Base-by-base conservation (phyloP, 92 coral and sea anemone genomes). In the Umimayanthus chanpuru region DNA sequence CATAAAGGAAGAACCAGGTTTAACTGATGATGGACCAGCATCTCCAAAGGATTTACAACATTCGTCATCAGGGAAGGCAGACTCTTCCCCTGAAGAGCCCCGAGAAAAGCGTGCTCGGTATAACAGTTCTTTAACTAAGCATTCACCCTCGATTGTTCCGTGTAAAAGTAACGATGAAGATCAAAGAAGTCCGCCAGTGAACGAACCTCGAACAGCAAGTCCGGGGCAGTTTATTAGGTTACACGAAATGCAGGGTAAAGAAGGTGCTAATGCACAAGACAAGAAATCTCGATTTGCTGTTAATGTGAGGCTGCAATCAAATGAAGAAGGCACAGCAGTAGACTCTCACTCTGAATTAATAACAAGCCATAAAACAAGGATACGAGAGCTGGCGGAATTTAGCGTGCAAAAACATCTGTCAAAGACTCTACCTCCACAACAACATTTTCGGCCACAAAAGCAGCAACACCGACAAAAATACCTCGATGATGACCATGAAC, bases 361-460 rank as follows among this genome's bases (percentile, higher is more conserved):
- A 71, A 36, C 66, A 28, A 83, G 50, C 25, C 78, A 50, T 26
- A 68, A 83, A 70, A 53, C 78, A 83, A 83, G 55, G 66, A 28
- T 83, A 18, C 58, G 40, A 39, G 67, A 71, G 32, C n/a, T 83
- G 12, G 78, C 87, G 4, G 87, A 83, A 30, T 55, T 83, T 6
- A 83, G 87, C 67, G 87, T 83, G 23, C 87, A 68, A 83, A 70
- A 83, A 43, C 87, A 83, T 53, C 40, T 83, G 66, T 83, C 77
- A 8, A 29, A 83, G 23, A 73, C 67, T 18, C 38, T 68, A 6
- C 26, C 87, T 14, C 74, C 76, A 14, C 87, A 83, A 32, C 78
- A 28, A 5, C 14, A 29, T 1, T 49, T 21, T 8, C 78, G 26
- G 5, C 67, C 36, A 44, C 44, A 73, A 20, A 36, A 73, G 21